Conservation (phyloP, 2,113 vertebrate species). For the Pangasianodon hypophthalmus region DNA sequence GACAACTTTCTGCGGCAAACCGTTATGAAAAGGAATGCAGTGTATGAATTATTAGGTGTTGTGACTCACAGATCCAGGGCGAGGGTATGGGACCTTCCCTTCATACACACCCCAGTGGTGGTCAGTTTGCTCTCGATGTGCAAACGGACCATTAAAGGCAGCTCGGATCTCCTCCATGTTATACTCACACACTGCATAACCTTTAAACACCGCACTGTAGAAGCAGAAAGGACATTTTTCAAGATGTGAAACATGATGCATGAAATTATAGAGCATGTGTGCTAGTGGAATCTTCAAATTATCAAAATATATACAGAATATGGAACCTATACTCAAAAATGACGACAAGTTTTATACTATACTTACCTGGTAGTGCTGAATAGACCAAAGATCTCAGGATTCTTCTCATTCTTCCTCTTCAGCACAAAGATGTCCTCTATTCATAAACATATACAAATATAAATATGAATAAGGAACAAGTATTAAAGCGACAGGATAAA, state of each 20-base stretch:
- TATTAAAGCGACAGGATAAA: neutral
- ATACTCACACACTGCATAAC: constrained; percentile 93
- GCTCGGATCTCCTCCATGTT: constrained; percentile 91
- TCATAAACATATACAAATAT: constrained; percentile 30
- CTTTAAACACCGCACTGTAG: constrained; percentile 84
- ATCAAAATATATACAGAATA: neutral
- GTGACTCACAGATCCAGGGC: constrained; percentile 91
- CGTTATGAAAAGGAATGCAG: neutral
- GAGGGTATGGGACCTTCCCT: constrained; percentile 91
- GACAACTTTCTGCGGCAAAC: neutral
- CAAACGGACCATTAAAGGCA: constrained; percentile 93
- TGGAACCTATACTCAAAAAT: neutral
- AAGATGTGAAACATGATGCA: neutral
- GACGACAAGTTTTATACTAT: neutral
- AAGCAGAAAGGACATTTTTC: neutral
- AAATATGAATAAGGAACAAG: neutral
- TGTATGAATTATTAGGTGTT: neutral
- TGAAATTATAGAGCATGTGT: neutral
- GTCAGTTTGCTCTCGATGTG: constrained; percentile 87
- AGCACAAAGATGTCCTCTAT: constrained; percentile 94
- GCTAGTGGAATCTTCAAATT: neutral
- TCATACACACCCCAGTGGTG: constrained; percentile 94
- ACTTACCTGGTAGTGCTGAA: constrained; percentile 95
- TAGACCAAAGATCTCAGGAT: constrained; percentile 93
- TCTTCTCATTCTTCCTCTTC: constrained; percentile 87